phyloP scores from a whole-genome alignment of 2,797 vertebrate species.

The Myotis vivesi region DNA sequence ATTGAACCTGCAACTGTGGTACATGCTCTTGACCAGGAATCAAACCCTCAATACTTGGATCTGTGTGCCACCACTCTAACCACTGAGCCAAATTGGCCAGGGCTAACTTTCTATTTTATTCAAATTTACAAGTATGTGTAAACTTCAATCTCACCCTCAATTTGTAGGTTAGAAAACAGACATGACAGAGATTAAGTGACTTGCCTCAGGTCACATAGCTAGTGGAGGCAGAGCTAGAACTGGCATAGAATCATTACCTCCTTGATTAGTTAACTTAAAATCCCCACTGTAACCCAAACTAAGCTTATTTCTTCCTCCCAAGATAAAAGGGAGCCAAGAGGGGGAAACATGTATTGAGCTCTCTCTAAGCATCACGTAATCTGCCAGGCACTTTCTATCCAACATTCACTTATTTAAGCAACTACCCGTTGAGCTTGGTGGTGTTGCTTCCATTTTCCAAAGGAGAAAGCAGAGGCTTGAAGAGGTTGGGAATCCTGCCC shows the following conservation, averaged over 20 bases:
- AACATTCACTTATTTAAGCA: constrained; percentile 35
- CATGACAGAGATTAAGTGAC: not conserved
- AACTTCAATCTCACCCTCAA: constrained; percentile 8
- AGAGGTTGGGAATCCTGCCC: not conserved
- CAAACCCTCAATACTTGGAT: too few relatives aligned
- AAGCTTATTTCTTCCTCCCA: not conserved
- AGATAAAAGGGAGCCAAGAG: not conserved
- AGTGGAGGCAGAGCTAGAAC: not conserved
- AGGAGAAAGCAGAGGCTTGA: not conserved
- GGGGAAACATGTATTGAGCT: not conserved
- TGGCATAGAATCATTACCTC: not conserved
- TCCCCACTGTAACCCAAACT: not conserved
- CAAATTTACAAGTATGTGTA: constrained; percentile 2
- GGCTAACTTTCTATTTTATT: not conserved
- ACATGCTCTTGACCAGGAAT: too few relatives aligned
- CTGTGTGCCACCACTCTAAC: too few relatives aligned
- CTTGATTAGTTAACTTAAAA: constrained; percentile 46
- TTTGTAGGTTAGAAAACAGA: constrained; percentile 47
- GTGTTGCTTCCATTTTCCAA: constrained; percentile 7
- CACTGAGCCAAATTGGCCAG: too few relatives aligned
- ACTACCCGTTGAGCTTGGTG: not conserved
- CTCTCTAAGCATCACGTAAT: not conserved
- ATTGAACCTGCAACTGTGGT: too few relatives aligned
- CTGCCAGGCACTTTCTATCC: not conserved
- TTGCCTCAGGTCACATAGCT: not conserved